A percentile compares a stretch with the other conserved stretches of the same genome.
phyloP scores from a whole-genome alignment of 2,113 vertebrate genomes.

The Hypanus sabinus region DNA sequence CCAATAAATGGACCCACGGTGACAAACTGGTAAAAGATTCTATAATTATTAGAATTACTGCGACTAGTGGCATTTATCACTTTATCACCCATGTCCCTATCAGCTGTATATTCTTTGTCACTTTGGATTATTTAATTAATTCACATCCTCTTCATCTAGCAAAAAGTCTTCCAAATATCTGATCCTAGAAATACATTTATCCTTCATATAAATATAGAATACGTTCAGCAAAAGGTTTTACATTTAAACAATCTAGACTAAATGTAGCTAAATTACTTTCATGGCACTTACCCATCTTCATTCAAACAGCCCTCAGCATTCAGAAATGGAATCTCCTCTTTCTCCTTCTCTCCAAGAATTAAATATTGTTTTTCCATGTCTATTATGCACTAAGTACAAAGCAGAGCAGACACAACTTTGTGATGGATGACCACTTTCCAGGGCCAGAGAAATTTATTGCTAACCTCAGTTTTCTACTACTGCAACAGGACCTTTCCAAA shows the following conservation, averaged over 20 bases:
- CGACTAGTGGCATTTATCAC: not conserved
- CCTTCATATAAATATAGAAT: not conserved
- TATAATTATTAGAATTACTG: not conserved
- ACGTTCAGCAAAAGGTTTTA: not conserved
- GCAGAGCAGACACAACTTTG: slow-evolving; percentile 40
- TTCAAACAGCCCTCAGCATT: slow-evolving; percentile 42
- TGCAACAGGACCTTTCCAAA: no score
- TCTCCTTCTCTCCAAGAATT: slow-evolving; percentile 63
- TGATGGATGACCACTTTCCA: no score
- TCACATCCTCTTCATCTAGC: not conserved
- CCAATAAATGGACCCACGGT: not conserved
- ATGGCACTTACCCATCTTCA: slow-evolving; percentile 57
- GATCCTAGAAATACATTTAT: no score
- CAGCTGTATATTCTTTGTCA: not conserved
- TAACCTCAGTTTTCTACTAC: no score
- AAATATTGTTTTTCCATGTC: slow-evolving; percentile 75
- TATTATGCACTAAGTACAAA: slow-evolving; percentile 66
- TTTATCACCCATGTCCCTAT: no score
- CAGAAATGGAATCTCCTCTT: slow-evolving; percentile 69
- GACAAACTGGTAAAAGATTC: not conserved
- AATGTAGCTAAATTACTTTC: not conserved
- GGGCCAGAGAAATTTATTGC: no score
- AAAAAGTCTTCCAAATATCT: not conserved
- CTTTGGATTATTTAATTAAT: not conserved
- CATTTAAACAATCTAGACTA: no score